Evolutionary conservation across 2,888 invertebrate genomes (phyloP).

Genomic region (Metellina segmentata): DNA sequence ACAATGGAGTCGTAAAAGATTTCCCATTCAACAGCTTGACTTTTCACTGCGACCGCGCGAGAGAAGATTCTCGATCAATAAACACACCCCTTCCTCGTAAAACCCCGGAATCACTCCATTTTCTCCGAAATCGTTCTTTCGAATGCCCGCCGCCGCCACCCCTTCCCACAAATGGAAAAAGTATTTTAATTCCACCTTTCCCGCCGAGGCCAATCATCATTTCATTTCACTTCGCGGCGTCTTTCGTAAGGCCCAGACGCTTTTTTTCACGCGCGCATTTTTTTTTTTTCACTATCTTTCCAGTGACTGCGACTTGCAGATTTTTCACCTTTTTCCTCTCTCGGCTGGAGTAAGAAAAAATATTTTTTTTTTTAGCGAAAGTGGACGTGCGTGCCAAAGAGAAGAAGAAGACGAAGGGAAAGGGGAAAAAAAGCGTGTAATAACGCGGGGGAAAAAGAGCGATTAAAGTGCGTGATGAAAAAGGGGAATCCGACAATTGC

Average conservation of each 20-base stretch:
- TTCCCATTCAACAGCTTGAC: background rate
- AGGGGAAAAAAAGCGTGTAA: background rate
- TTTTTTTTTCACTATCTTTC: slow-evolving; percentile 7
- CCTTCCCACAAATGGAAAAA: slow-evolving; percentile 26
- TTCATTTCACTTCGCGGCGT: slow-evolving; percentile 45
- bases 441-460: background rate
- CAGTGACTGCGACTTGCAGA: background rate
- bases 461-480: background rate
- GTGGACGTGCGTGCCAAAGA: background rate
- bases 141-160: background rate
- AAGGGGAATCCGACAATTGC: background rate
- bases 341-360: background rate
- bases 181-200: slow-evolving; percentile 54
- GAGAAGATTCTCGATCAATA: too few species aligned
- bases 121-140: background rate
- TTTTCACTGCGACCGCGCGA: background rate
- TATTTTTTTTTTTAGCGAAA: background rate
- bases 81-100: too few species aligned
- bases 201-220: slow-evolving; percentile 34
- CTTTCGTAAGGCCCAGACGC: background rate
- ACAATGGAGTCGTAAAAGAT: background rate
- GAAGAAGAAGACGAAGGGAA: background rate
- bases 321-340: background rate
- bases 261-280: background rate
- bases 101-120: too few species aligned